Conservation (phyloP, 2,888 invertebrate genomes). For the Chrysomela aeneicollis region DNA sequence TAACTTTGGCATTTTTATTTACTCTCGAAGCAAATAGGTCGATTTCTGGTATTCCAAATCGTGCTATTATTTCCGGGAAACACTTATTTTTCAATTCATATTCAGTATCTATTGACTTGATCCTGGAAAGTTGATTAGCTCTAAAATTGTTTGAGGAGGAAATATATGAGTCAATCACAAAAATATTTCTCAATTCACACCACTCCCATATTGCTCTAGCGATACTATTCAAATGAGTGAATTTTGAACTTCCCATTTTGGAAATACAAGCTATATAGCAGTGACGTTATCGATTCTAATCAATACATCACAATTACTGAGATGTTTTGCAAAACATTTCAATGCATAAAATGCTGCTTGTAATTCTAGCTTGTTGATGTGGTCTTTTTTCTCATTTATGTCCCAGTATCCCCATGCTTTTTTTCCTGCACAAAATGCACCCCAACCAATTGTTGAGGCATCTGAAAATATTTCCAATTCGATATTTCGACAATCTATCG, state of each 20-base stretch:
- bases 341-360: no score
- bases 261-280: slow-evolving; percentile 15
- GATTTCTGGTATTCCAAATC: slow-evolving; percentile 19
- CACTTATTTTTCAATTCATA: slow-evolving; percentile 1
- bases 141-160: slow-evolving; percentile 6
- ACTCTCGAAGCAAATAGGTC: slow-evolving; percentile 19
- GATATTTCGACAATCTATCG: not conserved
- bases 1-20: slow-evolving; percentile 17
- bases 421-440: slow-evolving; percentile 6
- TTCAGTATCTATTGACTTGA: no score
- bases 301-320: slow-evolving; percentile 12
- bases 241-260: slow-evolving; percentile 2
- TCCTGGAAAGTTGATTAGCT: slow-evolving; percentile 16
- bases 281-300: slow-evolving; percentile 22
- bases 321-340: slow-evolving; percentile 5
- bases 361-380: slow-evolving; percentile 1
- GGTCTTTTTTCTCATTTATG: no score
- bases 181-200: slow-evolving; percentile 16
- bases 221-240: slow-evolving; percentile 9
- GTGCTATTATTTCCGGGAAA: not conserved
- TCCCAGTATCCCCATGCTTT: slow-evolving; percentile 7
- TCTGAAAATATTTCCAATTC: slow-evolving; percentile 5
- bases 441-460: slow-evolving; percentile 21
- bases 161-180: slow-evolving; percentile 18
- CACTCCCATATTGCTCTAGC: slow-evolving; percentile 19